Evolutionary conservation across 2,888 invertebrate genomes (phyloP).

Genomic region (Phragmatobia fuliginosa): DNA sequence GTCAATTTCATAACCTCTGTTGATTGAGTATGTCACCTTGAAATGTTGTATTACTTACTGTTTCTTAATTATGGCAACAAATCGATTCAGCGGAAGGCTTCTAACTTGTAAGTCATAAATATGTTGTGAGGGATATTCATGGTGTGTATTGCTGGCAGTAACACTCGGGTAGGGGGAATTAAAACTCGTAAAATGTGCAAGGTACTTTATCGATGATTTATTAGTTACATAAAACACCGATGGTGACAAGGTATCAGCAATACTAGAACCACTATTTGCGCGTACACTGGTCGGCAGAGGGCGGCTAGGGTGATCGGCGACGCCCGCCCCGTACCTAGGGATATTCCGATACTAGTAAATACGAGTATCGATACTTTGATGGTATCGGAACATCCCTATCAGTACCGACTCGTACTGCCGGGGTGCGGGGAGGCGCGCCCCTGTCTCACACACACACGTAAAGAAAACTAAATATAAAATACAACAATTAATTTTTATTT

Average conservation of each 20-base stretch:
- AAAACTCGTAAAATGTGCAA: constrained; percentile 73
- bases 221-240: constrained; percentile 73
- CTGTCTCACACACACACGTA: constrained; percentile 41
- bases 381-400: too few relatives aligned
- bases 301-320: background rate
- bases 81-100: background rate
- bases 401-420: constrained; percentile 9
- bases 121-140: too few relatives aligned
- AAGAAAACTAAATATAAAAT: constrained; percentile 76
- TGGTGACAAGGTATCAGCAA: constrained; percentile 66
- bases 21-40: too few relatives aligned
- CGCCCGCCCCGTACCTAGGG: constrained; percentile 2
- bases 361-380: too few relatives aligned
- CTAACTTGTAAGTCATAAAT: background rate
- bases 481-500: constrained; percentile 85
- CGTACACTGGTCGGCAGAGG: constrained; percentile 28
- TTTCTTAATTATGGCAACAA: background rate
- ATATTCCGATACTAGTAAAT: too few relatives aligned
- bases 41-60: too few relatives aligned
- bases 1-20: too few relatives aligned
- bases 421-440: constrained; percentile 41
- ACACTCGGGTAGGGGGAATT: constrained; percentile 64
- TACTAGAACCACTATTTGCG: constrained; percentile 54
- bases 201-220: constrained; percentile 77
- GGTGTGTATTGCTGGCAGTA: background rate